Percentiles rank a stretch among this genome's conserved stretches.
Evolutionary conservation across 2,113 vertebrate species (phyloP).

Genomic region (Aptenodytes patagonicus): DNA sequence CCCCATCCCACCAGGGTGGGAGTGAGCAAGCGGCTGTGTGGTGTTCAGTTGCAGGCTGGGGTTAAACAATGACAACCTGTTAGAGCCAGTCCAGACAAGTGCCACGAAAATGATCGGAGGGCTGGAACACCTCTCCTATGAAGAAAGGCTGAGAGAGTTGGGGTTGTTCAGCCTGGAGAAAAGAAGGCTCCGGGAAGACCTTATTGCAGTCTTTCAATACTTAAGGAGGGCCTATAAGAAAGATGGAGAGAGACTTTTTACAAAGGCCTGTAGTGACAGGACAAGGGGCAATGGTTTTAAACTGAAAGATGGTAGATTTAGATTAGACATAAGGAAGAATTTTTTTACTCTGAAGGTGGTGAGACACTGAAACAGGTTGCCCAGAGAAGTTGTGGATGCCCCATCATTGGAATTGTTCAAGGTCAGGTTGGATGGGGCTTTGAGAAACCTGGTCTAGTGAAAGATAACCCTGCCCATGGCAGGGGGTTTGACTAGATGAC

Average conservation of each 20-base stretch:
- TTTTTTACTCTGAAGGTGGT: not conserved
- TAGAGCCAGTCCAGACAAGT: not conserved
- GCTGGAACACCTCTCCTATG: not conserved
- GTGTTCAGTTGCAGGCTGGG: not conserved
- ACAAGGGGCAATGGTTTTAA: not conserved
- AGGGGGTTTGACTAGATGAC: not conserved
- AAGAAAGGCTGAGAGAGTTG: not conserved
- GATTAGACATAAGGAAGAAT: not conserved
- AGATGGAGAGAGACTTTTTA: not conserved
- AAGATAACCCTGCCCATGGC: not conserved
- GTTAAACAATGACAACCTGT: not conserved
- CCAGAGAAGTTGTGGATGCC: not conserved
- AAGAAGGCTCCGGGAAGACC: not conserved
- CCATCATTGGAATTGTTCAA: not conserved
- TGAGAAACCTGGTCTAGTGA: not conserved
- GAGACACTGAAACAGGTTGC: not conserved
- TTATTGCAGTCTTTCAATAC: not conserved
- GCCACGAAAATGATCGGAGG: not conserved
- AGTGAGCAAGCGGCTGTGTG: not conserved
- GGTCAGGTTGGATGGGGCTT: not conserved
- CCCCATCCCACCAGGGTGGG: fast-evolving
- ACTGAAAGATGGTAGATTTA: not conserved
- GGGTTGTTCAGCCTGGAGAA: not conserved
- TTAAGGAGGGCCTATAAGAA: not conserved
- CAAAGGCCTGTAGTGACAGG: not conserved